Base-by-base conservation (phyloP, 2,888 invertebrate species). In the Spodoptera picta region DNA sequence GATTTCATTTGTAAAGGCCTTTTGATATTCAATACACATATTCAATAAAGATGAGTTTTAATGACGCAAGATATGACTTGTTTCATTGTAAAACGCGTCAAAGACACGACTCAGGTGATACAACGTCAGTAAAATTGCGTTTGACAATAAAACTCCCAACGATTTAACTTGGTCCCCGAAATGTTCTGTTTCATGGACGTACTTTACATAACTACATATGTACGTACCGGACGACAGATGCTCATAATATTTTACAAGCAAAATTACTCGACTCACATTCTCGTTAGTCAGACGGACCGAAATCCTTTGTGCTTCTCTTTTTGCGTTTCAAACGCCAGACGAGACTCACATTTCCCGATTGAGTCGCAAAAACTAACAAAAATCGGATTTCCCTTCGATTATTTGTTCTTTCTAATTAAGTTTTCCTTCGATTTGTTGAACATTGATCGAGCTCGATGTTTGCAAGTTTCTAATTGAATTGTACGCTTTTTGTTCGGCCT, bases 221-320 rank as follows among this genome's bases (percentile, higher is more conserved):
- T 19, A 27, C 27, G 3, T 27, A 5, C 36, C 36, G 36, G 36
- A 3, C 52, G 46, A 44, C 71, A 69, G 71, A 70, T 64, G 54
- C 60, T 73, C 66, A 51, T 65, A 70, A 71, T 62, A 75, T 64
- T 72, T 74, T 60, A 69, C 65, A 60, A 64, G 59, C 75, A 42
- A 71, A 75, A 75, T 66, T 57, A 60, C 60, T 60, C 14, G 54
- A 41, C 50, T 57, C 50, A 55, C 62, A 62, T 55, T 66, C 59
- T 62, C 66, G 76, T 71, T 66, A 73, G 49, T 62, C 53, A 58
- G 62, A 47, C 51, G 66, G 75, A 60, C 48, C 49, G 54, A 71
- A 75, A 71, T 66, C 62, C 76, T 75, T 71, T 73, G 76, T 9
- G 44, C 57, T 14, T 24, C 14, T 43, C 1, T 58, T 58, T 44